Evolutionary conservation across 2,888 invertebrate genomes (phyloP).

Genomic region (Drosophila infuscata): DNA sequence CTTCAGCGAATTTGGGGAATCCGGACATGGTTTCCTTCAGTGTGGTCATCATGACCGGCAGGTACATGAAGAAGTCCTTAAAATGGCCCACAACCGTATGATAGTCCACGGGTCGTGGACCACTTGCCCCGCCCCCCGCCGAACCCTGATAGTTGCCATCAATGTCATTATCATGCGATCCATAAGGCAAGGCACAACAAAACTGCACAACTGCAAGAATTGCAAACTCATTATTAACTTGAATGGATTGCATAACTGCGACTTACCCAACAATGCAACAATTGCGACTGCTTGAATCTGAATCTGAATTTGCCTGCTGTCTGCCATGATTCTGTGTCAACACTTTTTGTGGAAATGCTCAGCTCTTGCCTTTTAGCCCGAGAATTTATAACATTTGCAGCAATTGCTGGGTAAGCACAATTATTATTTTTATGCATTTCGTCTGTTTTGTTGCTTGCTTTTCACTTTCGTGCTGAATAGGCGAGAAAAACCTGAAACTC

Average conservation of each 20-base stretch:
- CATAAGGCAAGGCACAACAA: constrained; percentile 45
- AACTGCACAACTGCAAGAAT: constrained; percentile 36
- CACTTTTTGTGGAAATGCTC: constrained; percentile 51
- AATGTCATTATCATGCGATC: constrained; percentile 68
- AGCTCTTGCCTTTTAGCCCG: constrained; percentile 38
- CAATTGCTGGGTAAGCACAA: constrained; percentile 64
- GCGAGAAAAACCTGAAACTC: constrained; percentile 48
- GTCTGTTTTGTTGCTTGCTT: constrained; percentile 32
- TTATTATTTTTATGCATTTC: constrained; percentile 16
- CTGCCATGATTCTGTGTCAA: constrained; percentile 49
- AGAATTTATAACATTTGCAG: constrained; percentile 65
- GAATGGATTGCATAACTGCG: background rate
- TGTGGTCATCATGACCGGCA: constrained; percentile 83
- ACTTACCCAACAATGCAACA: constrained; percentile 63
- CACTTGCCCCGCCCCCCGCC: constrained; percentile 15
- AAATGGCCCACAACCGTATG: constrained; percentile 80
- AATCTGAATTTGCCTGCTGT: constrained; percentile 26
- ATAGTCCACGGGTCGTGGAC: constrained; percentile 70
- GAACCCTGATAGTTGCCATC: constrained; percentile 49
- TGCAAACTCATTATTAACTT: background rate
- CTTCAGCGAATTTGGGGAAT: constrained; percentile 82
- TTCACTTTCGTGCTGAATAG: constrained; percentile 50
- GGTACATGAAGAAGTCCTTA: constrained; percentile 83
- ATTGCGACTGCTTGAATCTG: constrained; percentile 45
- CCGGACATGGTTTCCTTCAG: constrained; percentile 82